Conservation (phyloP, 1,140 invertebrate genomes). For the Andrena cerasifolii region DNA sequence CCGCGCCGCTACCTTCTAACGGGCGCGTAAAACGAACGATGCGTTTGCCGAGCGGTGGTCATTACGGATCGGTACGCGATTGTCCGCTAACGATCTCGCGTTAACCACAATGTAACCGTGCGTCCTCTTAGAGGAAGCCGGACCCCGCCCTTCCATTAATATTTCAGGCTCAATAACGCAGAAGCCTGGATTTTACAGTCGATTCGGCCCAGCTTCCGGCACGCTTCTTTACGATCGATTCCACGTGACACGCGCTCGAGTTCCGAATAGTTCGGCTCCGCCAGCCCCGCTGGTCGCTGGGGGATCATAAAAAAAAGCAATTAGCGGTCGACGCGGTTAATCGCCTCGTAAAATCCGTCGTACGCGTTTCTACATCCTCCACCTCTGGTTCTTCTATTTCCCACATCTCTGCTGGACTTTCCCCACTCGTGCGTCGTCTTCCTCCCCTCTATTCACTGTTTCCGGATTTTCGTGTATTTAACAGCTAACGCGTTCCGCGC, state of each 20-base stretch:
- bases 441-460: conserved; percentile 19
- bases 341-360: conserved; percentile 69
- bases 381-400: too few species aligned
- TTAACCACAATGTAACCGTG: conserved; percentile 22
- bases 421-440: conserved; percentile 11
- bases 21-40: conserved; percentile 30
- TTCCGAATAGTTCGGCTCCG: conserved; percentile 21
- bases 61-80: conserved; percentile 16
- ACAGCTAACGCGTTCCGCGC: too few species aligned
- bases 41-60: conserved; percentile 1
- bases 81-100: not conserved
- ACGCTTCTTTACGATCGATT: conserved; percentile 43
- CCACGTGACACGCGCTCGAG: conserved; percentile 31
- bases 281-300: not conserved
- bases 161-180: conserved; percentile 30
- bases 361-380: not conserved
- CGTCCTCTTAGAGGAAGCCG: too few species aligned
- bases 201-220: conserved; percentile 32
- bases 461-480: too few species aligned
- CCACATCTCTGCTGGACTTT: not conserved
- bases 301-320: conserved; percentile 70
- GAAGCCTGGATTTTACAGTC: conserved; percentile 16
- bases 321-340: conserved; percentile 71
- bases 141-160: conserved; percentile 28
- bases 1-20: conserved; percentile 5